phyloP scores from a whole-genome alignment of 2,113 vertebrate genomes.

The Galemys pyrenaicus region DNA sequence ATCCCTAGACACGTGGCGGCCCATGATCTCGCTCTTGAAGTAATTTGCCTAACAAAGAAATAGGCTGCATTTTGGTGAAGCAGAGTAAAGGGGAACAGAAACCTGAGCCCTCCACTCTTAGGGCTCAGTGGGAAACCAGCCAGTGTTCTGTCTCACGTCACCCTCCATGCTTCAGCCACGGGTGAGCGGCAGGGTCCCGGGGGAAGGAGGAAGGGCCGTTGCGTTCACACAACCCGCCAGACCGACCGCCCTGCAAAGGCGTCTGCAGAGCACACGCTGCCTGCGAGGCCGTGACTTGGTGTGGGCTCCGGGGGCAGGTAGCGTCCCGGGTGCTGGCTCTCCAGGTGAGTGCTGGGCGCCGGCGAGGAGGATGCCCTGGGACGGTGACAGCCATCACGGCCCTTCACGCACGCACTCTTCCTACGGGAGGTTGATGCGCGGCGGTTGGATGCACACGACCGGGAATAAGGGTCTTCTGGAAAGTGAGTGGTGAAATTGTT shows the following conservation, averaged over 20 bases:
- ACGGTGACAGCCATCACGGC: accelerated
- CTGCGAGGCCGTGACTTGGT: no score
- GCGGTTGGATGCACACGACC: accelerated
- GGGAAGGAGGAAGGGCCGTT: neutral
- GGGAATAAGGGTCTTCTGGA: accelerated
- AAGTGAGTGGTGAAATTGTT: neutral
- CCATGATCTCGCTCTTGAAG: neutral
- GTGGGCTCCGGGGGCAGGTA: no score
- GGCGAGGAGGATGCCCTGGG: accelerated
- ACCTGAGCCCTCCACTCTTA: neutral
- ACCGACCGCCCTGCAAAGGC: no score
- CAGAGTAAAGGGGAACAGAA: neutral
- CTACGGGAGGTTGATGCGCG: no score
- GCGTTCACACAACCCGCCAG: neutral
- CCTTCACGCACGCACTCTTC: accelerated
- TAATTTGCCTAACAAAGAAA: neutral
- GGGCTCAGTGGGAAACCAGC: neutral
- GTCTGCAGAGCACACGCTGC: no score
- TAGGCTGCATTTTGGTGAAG: neutral
- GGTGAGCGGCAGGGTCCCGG: no score
- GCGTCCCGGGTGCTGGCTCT: neutral
- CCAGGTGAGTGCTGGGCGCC: accelerated
- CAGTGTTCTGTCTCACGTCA: accelerated
- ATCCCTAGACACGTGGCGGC: neutral
- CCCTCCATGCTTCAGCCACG: neutral